Base-by-base conservation (phyloP, 2,113 vertebrate genomes). In the Neolamprologus ventralis region DNA sequence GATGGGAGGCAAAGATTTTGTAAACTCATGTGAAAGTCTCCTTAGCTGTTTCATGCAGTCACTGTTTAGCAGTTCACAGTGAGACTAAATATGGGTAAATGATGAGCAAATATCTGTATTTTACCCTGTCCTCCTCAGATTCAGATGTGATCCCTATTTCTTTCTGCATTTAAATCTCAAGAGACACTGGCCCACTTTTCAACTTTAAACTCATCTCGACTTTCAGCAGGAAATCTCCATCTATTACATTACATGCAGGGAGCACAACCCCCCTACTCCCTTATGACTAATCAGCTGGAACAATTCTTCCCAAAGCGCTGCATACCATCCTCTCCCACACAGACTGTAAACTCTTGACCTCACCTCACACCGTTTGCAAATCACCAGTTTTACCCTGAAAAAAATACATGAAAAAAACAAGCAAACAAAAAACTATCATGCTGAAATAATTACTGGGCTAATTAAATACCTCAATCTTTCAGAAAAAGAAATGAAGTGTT, bases 191-290 rank as follows among this genome's bases (percentile, higher is more conserved):
- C 94, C 94, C 54, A 78, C 51, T 85, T 87, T 90, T 94, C 94
- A 95, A 92, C 94, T 93, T 83, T 92, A 89, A 94, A 92, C 92
- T 92, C 85, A 75, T 53, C n/a, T 9, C 86, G 82, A 94, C 93
- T 93, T 85, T 26, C 86, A 85, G 82, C 53, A 85, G 90, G 88
- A 84, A 84, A 53, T 84, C 85, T 86, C 87, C 88, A 90, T 95
- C 90, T 57, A 92, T 92, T 88, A 94, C 91, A 92, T 93, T 91
- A 84, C 91, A 91, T 71, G 83, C 83, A 81, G 92, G 58, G 93
- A 89, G 89, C 19, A 45, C 28, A 81, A 87, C 10, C 49, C 68
- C 91, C 28, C 68, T 86, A 54, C 90, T 89, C 92, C 90, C 90
- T 91, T 81, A 84, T 88, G 92, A 93, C 91, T 91, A 91, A 95